Conservation (phyloP, 2,113 vertebrate genomes). For the Etheostoma spectabile region DNA sequence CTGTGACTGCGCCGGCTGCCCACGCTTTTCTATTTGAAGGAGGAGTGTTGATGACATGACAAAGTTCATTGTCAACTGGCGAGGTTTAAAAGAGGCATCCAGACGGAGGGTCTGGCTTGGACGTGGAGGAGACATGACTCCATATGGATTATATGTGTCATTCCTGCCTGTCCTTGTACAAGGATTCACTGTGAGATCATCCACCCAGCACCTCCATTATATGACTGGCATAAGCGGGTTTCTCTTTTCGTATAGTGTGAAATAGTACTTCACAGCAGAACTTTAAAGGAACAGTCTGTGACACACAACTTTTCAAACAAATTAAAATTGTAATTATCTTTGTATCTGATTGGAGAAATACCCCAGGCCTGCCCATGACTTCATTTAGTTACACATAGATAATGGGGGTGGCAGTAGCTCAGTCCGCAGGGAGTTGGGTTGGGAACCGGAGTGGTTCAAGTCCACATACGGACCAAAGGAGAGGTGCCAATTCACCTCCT, state of each 20-base stretch:
- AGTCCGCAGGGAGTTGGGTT: no score
- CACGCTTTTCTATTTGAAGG: conserved; percentile 50
- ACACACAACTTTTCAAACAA: neutral
- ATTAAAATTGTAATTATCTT: neutral
- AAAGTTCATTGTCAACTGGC: conserved; percentile 31
- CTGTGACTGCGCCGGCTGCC: conserved; percentile 22
- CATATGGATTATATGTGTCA: conserved; percentile 65
- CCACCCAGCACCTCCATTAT: neutral
- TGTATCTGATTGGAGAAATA: neutral
- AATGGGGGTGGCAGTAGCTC: no score
- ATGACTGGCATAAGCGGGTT: neutral
- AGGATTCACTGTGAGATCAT: conserved; percentile 55
- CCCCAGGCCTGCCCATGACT: neutral
- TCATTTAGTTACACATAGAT: neutral
- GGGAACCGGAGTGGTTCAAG: no score
- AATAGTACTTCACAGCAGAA: neutral
- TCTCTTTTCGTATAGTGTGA: neutral
- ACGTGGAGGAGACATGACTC: conserved; percentile 65
- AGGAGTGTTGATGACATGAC: conserved; percentile 60
- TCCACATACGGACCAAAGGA: no score
- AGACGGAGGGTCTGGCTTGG: conserved; percentile 66
- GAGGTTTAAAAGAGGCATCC: conserved; percentile 50
- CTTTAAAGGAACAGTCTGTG: neutral
- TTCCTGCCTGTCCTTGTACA: conserved; percentile 30
- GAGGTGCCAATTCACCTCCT: no score